Evolutionary conservation across 2,797 vertebrate species (phyloP).

Genomic region (Rhadinocentrus ornatus): DNA sequence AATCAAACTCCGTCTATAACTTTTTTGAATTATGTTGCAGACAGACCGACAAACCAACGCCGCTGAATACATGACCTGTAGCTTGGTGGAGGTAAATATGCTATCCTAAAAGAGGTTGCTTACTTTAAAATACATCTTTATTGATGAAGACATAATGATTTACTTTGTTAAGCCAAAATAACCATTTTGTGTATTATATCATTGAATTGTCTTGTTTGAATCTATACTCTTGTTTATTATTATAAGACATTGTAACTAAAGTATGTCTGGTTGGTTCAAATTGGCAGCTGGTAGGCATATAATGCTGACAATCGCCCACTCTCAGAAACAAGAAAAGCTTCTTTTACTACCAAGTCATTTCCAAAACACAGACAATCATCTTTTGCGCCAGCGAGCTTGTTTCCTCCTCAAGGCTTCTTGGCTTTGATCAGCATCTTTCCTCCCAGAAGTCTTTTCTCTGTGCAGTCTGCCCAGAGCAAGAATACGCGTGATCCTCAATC

Average conservation of each 20-base stretch:
- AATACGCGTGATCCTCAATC: slow-evolving; percentile 56
- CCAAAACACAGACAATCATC: slow-evolving; percentile 44
- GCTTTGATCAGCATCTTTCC: slow-evolving; percentile 56
- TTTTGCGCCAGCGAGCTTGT: slow-evolving; percentile 42
- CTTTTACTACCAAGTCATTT: slow-evolving; percentile 42
- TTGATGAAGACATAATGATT: too few species aligned
- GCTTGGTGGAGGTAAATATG: too few species aligned
- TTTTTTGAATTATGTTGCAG: too few species aligned
- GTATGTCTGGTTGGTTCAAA: slow-evolving; percentile 4
- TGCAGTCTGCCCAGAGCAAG: slow-evolving; percentile 50
- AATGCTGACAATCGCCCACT: neutral
- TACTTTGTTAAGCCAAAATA: neutral
- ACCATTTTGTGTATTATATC: neutral
- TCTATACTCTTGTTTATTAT: neutral
- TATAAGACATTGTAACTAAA: neutral
- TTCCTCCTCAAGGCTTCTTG: slow-evolving; percentile 62
- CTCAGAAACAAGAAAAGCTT: slow-evolving; percentile 8
- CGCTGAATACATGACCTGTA: too few species aligned
- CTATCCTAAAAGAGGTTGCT: too few species aligned
- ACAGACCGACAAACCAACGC: too few species aligned
- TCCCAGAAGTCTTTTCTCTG: slow-evolving; percentile 54
- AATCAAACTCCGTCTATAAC: too few species aligned
- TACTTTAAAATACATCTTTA: too few species aligned
- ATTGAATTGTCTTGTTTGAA: neutral
- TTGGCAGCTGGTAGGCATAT: too few species aligned